Percentiles rank a stretch among this genome's conserved stretches.
Conservation (phyloP, 1,140 invertebrate species). For the Camponotus pennsylvanicus region DNA sequence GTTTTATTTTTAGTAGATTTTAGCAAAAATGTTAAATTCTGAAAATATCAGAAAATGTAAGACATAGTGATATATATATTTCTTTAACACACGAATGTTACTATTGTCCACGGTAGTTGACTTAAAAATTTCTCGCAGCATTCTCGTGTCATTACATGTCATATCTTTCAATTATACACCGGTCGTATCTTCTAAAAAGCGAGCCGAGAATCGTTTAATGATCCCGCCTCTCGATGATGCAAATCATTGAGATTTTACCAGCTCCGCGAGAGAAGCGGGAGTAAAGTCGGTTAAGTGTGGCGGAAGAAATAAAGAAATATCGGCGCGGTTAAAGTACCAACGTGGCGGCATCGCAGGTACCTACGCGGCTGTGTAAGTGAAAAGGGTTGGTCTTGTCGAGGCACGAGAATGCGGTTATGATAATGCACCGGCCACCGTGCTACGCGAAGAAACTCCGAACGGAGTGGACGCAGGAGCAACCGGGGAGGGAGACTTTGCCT, state of each 20-base stretch:
- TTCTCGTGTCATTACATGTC: constrained; percentile 17
- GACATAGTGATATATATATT: constrained; percentile 1
- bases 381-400: constrained; percentile 79
- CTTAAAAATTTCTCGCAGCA: constrained; percentile 14
- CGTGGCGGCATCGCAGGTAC: constrained; percentile 23
- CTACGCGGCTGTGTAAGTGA: constrained; percentile 68
- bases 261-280: neutral
- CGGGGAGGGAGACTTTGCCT: constrained; percentile 13
- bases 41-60: constrained; percentile 2
- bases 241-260: neutral
- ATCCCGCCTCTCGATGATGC: constrained; percentile 1
- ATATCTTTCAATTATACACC: constrained; percentile 4
- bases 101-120: neutral
- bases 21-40: neutral
- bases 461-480: constrained; percentile 53
- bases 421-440: constrained; percentile 85
- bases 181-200: constrained; percentile 18
- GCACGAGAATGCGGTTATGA: constrained; percentile 85
- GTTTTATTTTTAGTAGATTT: neutral
- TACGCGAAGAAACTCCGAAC: constrained; percentile 80
- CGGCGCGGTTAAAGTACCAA: constrained; percentile 28
- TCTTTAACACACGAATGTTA: neutral
- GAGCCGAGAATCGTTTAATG: neutral
- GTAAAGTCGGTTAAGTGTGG: constrained; percentile 25
- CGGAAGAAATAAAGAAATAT: constrained; percentile 73